A percentile compares a stretch with the other conserved stretches of the same genome.
Conservation (phyloP, 2,888 invertebrate genomes). For the Cyclophora punctaria region DNA sequence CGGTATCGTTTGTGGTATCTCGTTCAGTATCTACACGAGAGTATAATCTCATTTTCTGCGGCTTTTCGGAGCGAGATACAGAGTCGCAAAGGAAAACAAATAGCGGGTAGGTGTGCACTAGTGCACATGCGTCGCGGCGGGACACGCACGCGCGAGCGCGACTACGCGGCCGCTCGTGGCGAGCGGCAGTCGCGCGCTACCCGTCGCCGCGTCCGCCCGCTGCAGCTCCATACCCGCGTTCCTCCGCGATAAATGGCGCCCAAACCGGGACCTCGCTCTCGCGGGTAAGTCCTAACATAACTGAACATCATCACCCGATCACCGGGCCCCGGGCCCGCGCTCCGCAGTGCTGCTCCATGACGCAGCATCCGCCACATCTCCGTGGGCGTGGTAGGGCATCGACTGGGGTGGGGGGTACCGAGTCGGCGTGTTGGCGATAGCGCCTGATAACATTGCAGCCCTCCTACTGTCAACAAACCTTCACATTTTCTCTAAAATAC, state of each 20-base stretch:
- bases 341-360: conserved; percentile 33
- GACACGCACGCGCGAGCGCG: conserved; percentile 46
- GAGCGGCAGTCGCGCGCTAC: conserved; percentile 58
- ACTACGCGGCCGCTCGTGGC: conserved; percentile 7
- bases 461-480: conserved; percentile 66
- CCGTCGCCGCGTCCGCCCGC: conserved; percentile 47
- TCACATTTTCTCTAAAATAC: conserved; percentile 27
- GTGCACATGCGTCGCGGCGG: conserved; percentile 37
- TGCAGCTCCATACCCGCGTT: conserved; percentile 29
- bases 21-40: conserved; percentile 49
- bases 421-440: conserved; percentile 54
- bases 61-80: conserved; percentile 39
- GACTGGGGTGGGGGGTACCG: conserved; percentile 40
- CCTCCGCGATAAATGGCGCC: conserved; percentile 69
- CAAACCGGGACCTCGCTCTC: conserved; percentile 55
- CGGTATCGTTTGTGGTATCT: conserved; percentile 44
- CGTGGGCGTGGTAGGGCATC: conserved; percentile 62
- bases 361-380: conserved; percentile 45
- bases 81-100: conserved; percentile 61
- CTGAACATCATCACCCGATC: conserved; percentile 5
- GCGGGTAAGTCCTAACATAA: conserved; percentile 59
- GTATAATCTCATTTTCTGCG: conserved; percentile 63
- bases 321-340: conserved; percentile 4
- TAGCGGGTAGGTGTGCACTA: conserved; percentile 46
- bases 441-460: conserved; percentile 62